A percentile compares a stretch with the other conserved stretches of the same genome.
Evolutionary conservation across 2,888 invertebrate genomes (phyloP).

Genomic region (Euclidia mi): DNA sequence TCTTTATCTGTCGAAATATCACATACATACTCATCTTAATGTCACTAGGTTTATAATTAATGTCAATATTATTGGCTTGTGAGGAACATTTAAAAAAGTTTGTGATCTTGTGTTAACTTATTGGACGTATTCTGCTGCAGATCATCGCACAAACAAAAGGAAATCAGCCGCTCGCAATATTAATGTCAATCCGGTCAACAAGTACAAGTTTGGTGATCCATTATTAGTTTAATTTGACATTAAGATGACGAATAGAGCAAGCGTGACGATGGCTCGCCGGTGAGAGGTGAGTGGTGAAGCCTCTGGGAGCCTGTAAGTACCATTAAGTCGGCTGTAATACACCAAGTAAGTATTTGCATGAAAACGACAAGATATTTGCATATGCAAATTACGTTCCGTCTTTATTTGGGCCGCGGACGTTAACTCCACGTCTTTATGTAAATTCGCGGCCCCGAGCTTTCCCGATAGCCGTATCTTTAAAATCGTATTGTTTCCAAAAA

Average conservation of each 20-base stretch:
- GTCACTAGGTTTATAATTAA: too few species aligned
- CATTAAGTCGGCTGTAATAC: constrained; percentile 87
- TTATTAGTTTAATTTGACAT: neutral
- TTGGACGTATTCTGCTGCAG: too few species aligned
- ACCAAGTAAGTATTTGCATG: constrained; percentile 85
- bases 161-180: neutral
- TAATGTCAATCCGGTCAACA: constrained; percentile 24
- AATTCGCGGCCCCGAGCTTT: constrained; percentile 70
- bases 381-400: constrained; percentile 87
- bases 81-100: too few species aligned
- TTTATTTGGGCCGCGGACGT: constrained; percentile 85
- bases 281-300: constrained; percentile 71
- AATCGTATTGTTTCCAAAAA: constrained; percentile 63
- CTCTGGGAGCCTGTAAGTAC: constrained; percentile 80
- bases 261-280: constrained; percentile 61
- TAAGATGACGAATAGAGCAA: constrained; percentile 68
- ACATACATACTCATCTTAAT: too few species aligned
- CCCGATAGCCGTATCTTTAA: constrained; percentile 67
- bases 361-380: constrained; percentile 86
- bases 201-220: neutral
- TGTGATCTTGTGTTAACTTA: too few species aligned
- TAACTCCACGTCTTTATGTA: constrained; percentile 81
- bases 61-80: too few species aligned
- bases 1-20: too few species aligned
- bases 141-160: neutral